Conservation (phyloP, 2,888 invertebrate species). For the Acanthococcus lagerstroemiae region DNA sequence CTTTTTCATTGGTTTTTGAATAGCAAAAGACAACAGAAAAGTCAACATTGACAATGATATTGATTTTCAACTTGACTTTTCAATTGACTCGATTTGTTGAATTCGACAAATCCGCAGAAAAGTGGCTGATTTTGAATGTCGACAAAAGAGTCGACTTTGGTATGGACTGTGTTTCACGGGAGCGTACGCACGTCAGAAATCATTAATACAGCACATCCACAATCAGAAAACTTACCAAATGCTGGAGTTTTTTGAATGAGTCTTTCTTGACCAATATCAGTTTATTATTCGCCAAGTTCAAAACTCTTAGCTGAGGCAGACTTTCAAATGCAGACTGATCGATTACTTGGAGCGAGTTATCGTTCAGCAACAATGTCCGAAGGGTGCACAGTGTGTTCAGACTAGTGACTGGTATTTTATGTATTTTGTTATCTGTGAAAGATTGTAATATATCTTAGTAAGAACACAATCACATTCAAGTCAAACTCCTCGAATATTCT, state of each 20-base stretch:
- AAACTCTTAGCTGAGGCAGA: slow-evolving; percentile 55
- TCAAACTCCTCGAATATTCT: neutral
- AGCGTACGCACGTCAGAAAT: too few relatives aligned
- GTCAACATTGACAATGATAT: too few relatives aligned
- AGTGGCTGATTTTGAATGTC: too few relatives aligned
- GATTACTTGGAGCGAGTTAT: slow-evolving; percentile 59
- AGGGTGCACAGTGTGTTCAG: slow-evolving; percentile 58
- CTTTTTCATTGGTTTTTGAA: too few relatives aligned
- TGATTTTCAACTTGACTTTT: too few relatives aligned
- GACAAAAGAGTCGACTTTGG: too few relatives aligned
- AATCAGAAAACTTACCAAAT: slow-evolving; percentile 32
- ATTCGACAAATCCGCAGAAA: too few relatives aligned
- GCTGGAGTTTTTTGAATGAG: slow-evolving; percentile 36
- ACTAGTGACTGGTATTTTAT: slow-evolving; percentile 55
- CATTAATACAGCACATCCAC: neutral
- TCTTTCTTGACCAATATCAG: slow-evolving; percentile 54
- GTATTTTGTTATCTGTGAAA: slow-evolving; percentile 54
- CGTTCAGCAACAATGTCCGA: slow-evolving; percentile 57
- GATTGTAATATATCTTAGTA: neutral
- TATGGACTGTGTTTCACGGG: too few relatives aligned
- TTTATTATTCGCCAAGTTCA: slow-evolving; percentile 66
- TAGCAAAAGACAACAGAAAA: too few relatives aligned
- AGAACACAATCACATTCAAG: neutral
- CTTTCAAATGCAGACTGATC: slow-evolving; percentile 61
- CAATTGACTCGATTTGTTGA: too few relatives aligned